Evolutionary conservation across 1,140 invertebrate species (phyloP), one percentile per base, ranked within the genome.

Genomic region (Drosophila ercepeae): DNA sequence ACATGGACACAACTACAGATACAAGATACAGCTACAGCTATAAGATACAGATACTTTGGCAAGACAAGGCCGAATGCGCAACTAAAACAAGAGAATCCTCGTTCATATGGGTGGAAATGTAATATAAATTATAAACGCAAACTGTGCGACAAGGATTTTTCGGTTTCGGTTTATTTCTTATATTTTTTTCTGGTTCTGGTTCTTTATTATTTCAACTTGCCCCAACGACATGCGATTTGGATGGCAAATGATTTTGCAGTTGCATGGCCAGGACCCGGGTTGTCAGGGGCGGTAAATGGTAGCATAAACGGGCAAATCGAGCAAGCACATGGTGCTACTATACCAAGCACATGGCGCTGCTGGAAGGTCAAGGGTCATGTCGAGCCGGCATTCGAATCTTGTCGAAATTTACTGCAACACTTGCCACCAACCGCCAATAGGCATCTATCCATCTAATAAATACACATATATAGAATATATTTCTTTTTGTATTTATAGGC

Each of bases 81-180:
- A 54, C 57, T 78, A 65, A 84, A 86, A 86, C 82, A 84, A 86
- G 74, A 75, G 52, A 59, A 69, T 16, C 29, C 54, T 64, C 60
- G 60, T 61, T 50, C 55, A 57, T 69, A 50, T 36, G 44, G 67
- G n/a, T n/a, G 14, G 36, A 67, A 60, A 76, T 69, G 76, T 76
- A 79, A 81, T 86, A 86, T 86, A 86, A 86, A 86, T 86, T 86
- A 86, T 86, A 86, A 86, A 86, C 76, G 81, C 82, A 86, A 86
- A 86, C 82, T 88, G 68, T 86, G 76, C 81, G 76, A 86, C 82
- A 88, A 86, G 81, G 76, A 77, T 77, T 82, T 72, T 29, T 54
- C 51, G 42, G 48, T 73, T 71, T 14, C n/a, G 42, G 13, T n/a
- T 42, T 25, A 5, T 11, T 49, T 48, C 19, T 42, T 42, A 8